phyloP scores from a whole-genome alignment of 2,888 invertebrate species.

The Microctonus brassicae region DNA sequence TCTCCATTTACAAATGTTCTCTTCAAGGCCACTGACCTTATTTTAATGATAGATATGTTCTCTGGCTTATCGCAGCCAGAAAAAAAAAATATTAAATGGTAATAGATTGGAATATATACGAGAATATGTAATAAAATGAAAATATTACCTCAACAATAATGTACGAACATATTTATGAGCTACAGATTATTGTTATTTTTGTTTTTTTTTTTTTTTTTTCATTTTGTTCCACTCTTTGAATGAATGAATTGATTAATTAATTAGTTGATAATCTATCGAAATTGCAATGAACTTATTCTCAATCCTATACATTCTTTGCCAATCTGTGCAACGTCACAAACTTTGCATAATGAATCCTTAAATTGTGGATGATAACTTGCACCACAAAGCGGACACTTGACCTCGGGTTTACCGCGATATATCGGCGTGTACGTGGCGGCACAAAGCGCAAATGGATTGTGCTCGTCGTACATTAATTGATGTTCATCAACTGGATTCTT shows the following conservation, averaged over 20 bases:
- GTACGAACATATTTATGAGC: background rate
- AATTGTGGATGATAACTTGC: conserved; percentile 90
- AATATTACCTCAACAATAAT: background rate
- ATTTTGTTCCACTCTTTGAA: no score
- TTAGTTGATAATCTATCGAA: conserved; percentile 69
- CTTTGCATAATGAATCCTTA: conserved; percentile 87
- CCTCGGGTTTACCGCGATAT: conserved; percentile 94
- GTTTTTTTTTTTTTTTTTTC: background rate
- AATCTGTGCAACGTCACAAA: conserved; percentile 91
- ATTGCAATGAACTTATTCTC: conserved; percentile 83
- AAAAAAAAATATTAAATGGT: background rate
- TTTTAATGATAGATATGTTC: background rate
- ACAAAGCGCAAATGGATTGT: conserved; percentile 97
- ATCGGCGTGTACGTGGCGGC: conserved; percentile 93
- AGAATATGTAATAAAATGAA: background rate
- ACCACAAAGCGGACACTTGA: conserved; percentile 92
- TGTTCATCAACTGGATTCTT: conserved; percentile 91
- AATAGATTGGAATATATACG: background rate
- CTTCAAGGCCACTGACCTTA: background rate
- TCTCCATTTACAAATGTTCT: background rate
- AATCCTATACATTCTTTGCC: conserved; percentile 92
- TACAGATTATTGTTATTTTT: background rate
- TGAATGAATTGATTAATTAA: no score
- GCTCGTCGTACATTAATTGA: conserved; percentile 92
- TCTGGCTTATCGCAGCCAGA: background rate